Evolutionary conservation across 2,888 invertebrate species (phyloP).

Genomic region (Cephus rjabovi): DNA sequence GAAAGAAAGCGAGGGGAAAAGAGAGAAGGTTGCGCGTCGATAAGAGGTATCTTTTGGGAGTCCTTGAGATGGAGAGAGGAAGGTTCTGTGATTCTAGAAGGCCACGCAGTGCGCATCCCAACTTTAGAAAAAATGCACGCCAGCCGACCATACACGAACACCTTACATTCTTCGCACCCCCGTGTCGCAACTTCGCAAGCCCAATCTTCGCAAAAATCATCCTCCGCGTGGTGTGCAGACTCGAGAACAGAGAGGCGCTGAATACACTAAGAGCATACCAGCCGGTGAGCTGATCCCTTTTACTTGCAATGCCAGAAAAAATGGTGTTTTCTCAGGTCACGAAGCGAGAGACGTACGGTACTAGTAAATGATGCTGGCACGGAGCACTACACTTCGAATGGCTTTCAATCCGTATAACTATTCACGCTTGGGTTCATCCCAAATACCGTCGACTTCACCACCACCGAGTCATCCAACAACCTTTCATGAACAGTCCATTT

Average conservation of each 20-base stretch:
- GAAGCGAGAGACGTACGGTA: constrained; percentile 17
- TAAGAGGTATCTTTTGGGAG: constrained; percentile 27
- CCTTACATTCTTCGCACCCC: constrained; percentile 40
- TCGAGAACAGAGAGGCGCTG: constrained; percentile 27
- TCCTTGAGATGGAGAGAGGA: constrained; percentile 22
- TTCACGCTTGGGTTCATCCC: constrained; percentile 17
- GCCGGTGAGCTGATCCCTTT: constrained; percentile 42
- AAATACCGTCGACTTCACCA: constrained; percentile 1
- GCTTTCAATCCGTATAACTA: constrained; percentile 4
- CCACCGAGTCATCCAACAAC: not conserved
- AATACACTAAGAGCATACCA: constrained; percentile 26
- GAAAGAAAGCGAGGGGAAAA: constrained; percentile 2
- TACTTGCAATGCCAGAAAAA: constrained; percentile 33
- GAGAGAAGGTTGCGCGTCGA: constrained; percentile 16
- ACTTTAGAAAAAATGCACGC: constrained; percentile 12
- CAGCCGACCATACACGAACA: constrained; percentile 29
- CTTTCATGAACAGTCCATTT: constrained; percentile 4
- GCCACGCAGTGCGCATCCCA: constrained; percentile 31
- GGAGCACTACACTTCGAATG: not conserved
- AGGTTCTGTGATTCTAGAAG: constrained; percentile 53
- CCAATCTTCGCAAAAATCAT: constrained; percentile 31
- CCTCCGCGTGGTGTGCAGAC: constrained; percentile 27
- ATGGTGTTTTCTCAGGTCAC: constrained; percentile 41
- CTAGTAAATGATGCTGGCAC: not conserved
- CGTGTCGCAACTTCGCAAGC: constrained; percentile 33